Evolutionary conservation across 2,113 vertebrate genomes (phyloP).

Genomic region (Uropsilus gracilis): DNA sequence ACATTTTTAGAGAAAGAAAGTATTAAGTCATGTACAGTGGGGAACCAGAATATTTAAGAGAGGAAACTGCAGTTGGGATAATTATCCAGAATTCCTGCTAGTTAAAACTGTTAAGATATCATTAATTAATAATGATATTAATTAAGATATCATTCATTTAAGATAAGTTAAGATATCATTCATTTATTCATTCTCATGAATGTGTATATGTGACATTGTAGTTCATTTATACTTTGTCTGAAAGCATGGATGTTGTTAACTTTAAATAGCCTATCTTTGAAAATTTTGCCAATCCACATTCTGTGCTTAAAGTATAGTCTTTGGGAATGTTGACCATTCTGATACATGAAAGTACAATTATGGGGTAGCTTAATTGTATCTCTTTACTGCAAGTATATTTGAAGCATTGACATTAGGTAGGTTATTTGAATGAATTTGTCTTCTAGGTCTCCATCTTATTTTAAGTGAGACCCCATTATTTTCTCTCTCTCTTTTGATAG

Average conservation of each 20-base stretch:
- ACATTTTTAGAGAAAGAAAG: background rate
- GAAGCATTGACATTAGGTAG: background rate
- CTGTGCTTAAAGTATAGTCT: background rate
- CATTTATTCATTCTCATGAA: background rate
- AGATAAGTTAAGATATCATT: background rate
- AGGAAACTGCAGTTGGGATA: background rate
- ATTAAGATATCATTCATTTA: background rate
- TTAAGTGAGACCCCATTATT: conserved; percentile 45
- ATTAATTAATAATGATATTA: too few species aligned
- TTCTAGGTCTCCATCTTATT: conserved; percentile 57
- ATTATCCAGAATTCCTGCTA: background rate
- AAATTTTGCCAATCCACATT: background rate
- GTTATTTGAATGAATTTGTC: background rate
- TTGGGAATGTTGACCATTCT: background rate
- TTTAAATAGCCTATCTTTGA: background rate
- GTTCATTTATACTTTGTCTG: background rate
- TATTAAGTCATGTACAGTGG: background rate
- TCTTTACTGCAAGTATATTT: background rate
- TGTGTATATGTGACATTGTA: background rate
- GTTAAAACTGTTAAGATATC: background rate
- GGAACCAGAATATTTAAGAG: background rate
- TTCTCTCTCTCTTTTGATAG: conserved; percentile 52
- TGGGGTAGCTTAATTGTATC: background rate
- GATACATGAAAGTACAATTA: background rate
- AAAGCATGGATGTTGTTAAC: background rate